These are phyloP conservation scores for Achlya flavicornis DNA, from an alignment of 2,888 invertebrate genomes.

Conservation along the genomic window DNA sequence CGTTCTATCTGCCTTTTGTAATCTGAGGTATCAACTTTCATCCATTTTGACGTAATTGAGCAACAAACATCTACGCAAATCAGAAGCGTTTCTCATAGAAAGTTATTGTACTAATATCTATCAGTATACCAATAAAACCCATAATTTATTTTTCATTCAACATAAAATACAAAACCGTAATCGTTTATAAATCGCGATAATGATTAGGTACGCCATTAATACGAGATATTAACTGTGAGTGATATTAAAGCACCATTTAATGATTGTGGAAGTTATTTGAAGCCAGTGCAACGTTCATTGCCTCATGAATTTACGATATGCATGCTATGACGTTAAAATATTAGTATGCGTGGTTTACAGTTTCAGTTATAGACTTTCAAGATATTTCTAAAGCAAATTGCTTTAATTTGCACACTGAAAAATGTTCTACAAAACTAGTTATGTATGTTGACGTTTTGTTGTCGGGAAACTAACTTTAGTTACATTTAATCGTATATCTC, in stretches of 20 bases:
- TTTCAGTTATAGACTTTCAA: too few relatives aligned
- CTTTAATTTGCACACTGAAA: too few relatives aligned
- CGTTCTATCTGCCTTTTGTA: too few relatives aligned
- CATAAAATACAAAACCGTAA: conserved; percentile 7
- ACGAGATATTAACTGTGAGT: conserved; percentile 13
- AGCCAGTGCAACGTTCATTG: conserved; percentile 16
- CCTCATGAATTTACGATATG: conserved; percentile 20
- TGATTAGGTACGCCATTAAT: conserved; percentile 13
- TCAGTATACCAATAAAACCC: neutral
- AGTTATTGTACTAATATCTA: conserved; percentile 2
- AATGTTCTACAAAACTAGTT: too few relatives aligned
- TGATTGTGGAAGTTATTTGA: conserved; percentile 13
- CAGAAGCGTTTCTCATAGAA: neutral
- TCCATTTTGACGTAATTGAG: too few relatives aligned
- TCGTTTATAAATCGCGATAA: conserved; percentile 13
- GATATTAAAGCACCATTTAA: conserved; percentile 17
- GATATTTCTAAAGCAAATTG: too few relatives aligned
- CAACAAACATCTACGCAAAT: too few relatives aligned
- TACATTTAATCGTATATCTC: too few relatives aligned
- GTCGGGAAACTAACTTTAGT: too few relatives aligned
- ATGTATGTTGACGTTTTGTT: too few relatives aligned
- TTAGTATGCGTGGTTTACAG: too few relatives aligned
- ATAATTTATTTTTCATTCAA: conserved; percentile 1
- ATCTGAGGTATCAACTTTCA: too few relatives aligned
- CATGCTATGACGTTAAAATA: neutral